A percentile compares a stretch with the other conserved stretches of the same genome.
Conservation (phyloP, 1,140 invertebrate species). For the Trachelipus rathkii region DNA sequence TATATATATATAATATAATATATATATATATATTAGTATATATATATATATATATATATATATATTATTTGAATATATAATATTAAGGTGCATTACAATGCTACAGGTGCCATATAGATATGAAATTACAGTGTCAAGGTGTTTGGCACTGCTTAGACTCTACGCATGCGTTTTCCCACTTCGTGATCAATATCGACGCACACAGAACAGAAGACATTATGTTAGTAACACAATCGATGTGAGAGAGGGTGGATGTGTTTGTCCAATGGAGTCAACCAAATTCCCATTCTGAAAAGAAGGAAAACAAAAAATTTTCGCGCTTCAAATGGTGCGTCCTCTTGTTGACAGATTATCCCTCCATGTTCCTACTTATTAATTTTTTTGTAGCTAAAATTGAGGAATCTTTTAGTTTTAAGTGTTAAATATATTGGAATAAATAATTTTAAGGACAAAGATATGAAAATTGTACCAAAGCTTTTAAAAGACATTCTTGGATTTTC, state of each 20-base stretch:
- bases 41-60: slow-evolving; percentile 15
- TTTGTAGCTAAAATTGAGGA: too few relatives aligned
- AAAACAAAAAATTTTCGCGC: too few relatives aligned
- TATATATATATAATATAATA: slow-evolving; percentile 15
- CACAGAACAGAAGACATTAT: background rate
- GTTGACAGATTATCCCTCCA: too few relatives aligned
- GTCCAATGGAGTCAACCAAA: background rate
- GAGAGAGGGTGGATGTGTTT: slow-evolving; percentile 3
- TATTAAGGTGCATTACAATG: background rate
- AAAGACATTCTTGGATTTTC: too few relatives aligned
- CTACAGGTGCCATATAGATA: background rate
- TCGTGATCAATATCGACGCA: slow-evolving; percentile 4
- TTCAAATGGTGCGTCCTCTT: too few relatives aligned
- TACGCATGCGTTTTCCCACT: background rate
- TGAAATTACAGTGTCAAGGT: background rate
- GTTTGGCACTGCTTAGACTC: background rate
- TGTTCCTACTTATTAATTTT: too few relatives aligned
- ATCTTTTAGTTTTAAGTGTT: too few relatives aligned
- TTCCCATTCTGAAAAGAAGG: too few relatives aligned
- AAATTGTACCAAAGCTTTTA: too few relatives aligned
- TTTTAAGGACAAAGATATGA: too few relatives aligned
- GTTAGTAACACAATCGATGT: slow-evolving; percentile 3
- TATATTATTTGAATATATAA: background rate
- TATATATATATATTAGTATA: background rate
- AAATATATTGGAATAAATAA: too few relatives aligned